Evolutionary conservation across 2,888 invertebrate genomes (phyloP), one percentile per base, ranked within the genome.

Genomic region (Leptopterna dolabrata): DNA sequence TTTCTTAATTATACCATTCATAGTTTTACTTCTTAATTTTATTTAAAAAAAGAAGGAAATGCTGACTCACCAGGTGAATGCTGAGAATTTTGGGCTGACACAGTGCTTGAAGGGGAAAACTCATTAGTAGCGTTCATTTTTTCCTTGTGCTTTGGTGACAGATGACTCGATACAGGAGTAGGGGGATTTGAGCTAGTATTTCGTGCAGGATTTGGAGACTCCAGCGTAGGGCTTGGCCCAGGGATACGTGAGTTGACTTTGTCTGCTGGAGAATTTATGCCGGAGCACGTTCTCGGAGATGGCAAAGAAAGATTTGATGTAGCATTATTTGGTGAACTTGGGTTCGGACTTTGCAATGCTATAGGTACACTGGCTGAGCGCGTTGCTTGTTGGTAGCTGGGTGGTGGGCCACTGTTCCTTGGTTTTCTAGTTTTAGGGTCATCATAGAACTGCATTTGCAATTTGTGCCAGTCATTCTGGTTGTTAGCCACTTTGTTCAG

Each of bases 391-490:
- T 95, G 95, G 92, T 95, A 95, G 55, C 95, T 95, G 16, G 96
- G 96, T 27, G 96, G 96, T n/a, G 96, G 96, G 6, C 95, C 95
- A 92, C 92, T 88, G 92, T 93, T 92, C 88, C 93, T 90, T 87
- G 93, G 93, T 80, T 92, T 93, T 89, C 93, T 93, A 91, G 95
- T 95, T 90, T 94, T 94, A 91, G 95, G 94, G 83, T 94, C 94
- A 90, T 97, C 97, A 91, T 95, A 95, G 92, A 96, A 97, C 92
- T 97, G 96, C 91, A 96, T 95, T 91, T 97, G 97, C 90, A 97
- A 92, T 92, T 97, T 97, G 90, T 96, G 96, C 98, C 98, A 98
- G 91, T 98, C 90, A 27, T 88, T 86, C 71, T 90, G 90, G 30
- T 88, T 87, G n/a, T 88, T 87, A 16, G 85, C 82, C 29, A 86